These are phyloP conservation scores for Corythucha ciliata DNA, from an alignment of 2,888 invertebrate genomes.

Conservation along the genomic window DNA sequence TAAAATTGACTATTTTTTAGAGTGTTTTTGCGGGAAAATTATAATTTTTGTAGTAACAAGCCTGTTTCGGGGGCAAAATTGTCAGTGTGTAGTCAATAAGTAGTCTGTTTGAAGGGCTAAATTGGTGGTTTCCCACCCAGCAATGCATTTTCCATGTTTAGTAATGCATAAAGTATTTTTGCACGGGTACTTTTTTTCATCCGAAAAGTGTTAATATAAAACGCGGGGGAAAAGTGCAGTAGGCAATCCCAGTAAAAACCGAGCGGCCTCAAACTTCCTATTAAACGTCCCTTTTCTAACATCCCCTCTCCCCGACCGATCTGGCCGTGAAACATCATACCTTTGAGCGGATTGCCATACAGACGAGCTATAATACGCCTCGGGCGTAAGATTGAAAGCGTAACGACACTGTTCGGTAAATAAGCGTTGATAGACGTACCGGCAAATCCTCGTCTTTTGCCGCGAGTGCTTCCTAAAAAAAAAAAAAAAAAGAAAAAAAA, in stretches of 20 bases:
- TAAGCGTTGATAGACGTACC: conserved; percentile 53
- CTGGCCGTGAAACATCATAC: background rate
- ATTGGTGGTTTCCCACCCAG: too few relatives aligned
- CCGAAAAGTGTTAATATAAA: too few relatives aligned
- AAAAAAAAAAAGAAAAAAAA: conserved; percentile 16
- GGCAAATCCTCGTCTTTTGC: conserved; percentile 63
- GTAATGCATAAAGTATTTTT: too few relatives aligned
- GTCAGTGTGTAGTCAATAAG: too few relatives aligned
- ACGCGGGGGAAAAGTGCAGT: too few relatives aligned
- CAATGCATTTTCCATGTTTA: too few relatives aligned
- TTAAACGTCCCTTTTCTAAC: background rate
- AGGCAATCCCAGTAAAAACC: background rate
- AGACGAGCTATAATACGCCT: conserved; percentile 2
- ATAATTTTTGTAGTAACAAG: too few relatives aligned
- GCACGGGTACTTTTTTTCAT: too few relatives aligned
- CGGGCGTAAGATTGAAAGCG: conserved; percentile 29
- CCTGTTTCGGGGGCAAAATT: too few relatives aligned
- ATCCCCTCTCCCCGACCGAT: conserved; percentile 7
- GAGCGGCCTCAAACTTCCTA: background rate
- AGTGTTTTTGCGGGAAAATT: too few relatives aligned
- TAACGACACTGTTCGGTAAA: conserved; percentile 52
- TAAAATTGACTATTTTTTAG: too few relatives aligned
- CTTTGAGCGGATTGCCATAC: conserved; percentile 22
- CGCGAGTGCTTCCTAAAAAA: conserved; percentile 60
- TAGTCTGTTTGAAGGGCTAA: too few relatives aligned